Conservation (phyloP, 2,888 invertebrate species). For the Liodrosophila aerea region DNA sequence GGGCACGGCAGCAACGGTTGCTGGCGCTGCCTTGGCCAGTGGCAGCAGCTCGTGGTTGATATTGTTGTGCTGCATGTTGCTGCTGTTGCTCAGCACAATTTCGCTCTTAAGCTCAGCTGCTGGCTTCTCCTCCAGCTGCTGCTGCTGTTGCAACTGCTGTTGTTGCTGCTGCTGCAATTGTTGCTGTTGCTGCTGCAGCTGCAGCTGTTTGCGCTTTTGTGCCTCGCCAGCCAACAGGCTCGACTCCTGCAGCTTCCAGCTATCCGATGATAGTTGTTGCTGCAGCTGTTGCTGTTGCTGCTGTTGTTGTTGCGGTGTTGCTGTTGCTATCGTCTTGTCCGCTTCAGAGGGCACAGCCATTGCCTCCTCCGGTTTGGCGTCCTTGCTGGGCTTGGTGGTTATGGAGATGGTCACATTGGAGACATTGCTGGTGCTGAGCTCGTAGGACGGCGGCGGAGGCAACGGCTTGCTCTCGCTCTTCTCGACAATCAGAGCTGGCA, state of each 20-base stretch:
- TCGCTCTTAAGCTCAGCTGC: slow-evolving; percentile 34
- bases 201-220: slow-evolving; percentile 51
- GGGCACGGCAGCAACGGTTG: slow-evolving; percentile 17
- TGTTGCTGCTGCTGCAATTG: slow-evolving; percentile 30
- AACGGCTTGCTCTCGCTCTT: slow-evolving; percentile 28
- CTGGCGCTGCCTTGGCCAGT: slow-evolving; percentile 25
- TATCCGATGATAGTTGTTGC: slow-evolving; percentile 12
- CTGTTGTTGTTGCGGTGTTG: slow-evolving; percentile 15
- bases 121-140: slow-evolving; percentile 37
- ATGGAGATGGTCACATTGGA: slow-evolving; percentile 71
- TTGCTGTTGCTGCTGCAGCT: slow-evolving; percentile 12
- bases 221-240: slow-evolving; percentile 24
- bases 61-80: slow-evolving; percentile 36
- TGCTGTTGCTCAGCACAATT: slow-evolving; percentile 20
- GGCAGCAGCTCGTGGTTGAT: slow-evolving; percentile 32
- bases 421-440: slow-evolving; percentile 41
- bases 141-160: slow-evolving; percentile 27
- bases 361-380: slow-evolving; percentile 30
- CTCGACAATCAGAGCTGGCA: slow-evolving; percentile 35
- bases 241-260: slow-evolving; percentile 47
- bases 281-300: slow-evolving; percentile 18
- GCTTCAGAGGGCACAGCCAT: slow-evolving; percentile 29
- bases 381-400: slow-evolving; percentile 62
- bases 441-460: slow-evolving; percentile 53
- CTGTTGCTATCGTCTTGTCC: slow-evolving; percentile 35